Conservation (phyloP, 1,140 invertebrate genomes). For the Mesaphorura yosii region DNA sequence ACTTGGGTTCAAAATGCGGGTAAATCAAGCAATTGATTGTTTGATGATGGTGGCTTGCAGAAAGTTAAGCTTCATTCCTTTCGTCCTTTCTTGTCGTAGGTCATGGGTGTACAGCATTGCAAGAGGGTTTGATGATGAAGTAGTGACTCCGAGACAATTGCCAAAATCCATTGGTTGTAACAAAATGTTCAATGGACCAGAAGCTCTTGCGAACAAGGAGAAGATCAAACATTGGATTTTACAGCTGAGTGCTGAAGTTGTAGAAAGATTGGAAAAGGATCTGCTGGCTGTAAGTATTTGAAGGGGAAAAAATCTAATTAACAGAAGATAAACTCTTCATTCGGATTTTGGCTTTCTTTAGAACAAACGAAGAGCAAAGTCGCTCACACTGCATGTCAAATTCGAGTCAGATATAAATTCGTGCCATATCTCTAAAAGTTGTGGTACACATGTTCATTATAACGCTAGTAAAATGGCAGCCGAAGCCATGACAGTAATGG, state of each 20-base stretch:
- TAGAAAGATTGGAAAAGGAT: conserved; percentile 74
- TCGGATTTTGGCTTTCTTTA: neutral
- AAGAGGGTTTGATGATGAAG: conserved; percentile 73
- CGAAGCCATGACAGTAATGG: conserved; percentile 10
- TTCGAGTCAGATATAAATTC: conserved; percentile 21
- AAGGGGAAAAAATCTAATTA: neutral
- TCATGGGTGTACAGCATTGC: conserved; percentile 76
- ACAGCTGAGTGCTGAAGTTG: conserved; percentile 67
- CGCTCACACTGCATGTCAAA: conserved; percentile 22
- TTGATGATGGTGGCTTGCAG: neutral
- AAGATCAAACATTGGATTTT: conserved; percentile 62
- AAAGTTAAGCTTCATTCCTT: neutral
- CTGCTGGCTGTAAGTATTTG: conserved; percentile 34
- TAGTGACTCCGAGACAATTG: conserved; percentile 66
- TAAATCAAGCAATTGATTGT: too few relatives aligned
- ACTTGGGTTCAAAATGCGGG: conserved; percentile 76
- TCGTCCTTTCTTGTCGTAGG: conserved; percentile 41
- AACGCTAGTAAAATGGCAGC: conserved; percentile 14
- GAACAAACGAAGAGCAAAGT: conserved; percentile 26
- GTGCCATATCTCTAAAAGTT: conserved; percentile 17
- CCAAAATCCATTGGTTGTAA: conserved; percentile 90
- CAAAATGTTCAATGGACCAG: conserved; percentile 80
- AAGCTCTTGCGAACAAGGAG: conserved; percentile 55
- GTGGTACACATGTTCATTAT: conserved; percentile 13
- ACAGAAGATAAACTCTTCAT: neutral